phyloP scores from a whole-genome alignment of 2,888 invertebrate species.

The Brenthis ino region DNA sequence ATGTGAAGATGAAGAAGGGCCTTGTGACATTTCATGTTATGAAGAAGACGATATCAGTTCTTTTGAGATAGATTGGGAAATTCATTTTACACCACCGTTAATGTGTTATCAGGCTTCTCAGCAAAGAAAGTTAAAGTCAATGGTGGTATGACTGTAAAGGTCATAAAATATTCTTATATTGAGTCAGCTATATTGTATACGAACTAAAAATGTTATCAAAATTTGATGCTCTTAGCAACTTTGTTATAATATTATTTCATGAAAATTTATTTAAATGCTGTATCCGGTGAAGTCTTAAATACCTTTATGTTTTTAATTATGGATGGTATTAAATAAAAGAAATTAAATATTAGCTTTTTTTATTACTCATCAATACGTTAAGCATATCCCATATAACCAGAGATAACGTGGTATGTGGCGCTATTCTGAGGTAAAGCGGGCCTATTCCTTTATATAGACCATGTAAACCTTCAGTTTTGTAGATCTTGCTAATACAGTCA shows the following conservation, averaged over 20 bases:
- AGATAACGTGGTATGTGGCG: slow-evolving; percentile 90
- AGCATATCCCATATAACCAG: slow-evolving; percentile 88
- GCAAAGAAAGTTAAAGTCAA: background rate
- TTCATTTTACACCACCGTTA: slow-evolving; percentile 66
- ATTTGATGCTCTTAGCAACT: no score
- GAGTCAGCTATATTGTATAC: no score
- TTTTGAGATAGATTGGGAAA: slow-evolving; percentile 68
- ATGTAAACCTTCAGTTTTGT: slow-evolving; percentile 87
- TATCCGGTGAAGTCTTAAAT: background rate
- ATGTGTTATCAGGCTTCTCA: slow-evolving; percentile 18
- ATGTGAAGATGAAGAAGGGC: slow-evolving; percentile 38
- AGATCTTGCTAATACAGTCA: slow-evolving; percentile 90
- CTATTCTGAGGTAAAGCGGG: slow-evolving; percentile 88
- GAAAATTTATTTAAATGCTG: background rate
- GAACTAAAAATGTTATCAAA: no score
- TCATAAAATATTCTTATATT: background rate
- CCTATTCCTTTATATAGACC: slow-evolving; percentile 91
- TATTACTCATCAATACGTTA: slow-evolving; percentile 63
- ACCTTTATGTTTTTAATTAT: background rate
- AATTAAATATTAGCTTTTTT: slow-evolving; percentile 45
- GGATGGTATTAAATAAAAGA: slow-evolving; percentile 24
- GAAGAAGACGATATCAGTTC: slow-evolving; percentile 56
- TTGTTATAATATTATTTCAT: background rate
- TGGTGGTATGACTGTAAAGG: background rate
- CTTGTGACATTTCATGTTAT: slow-evolving; percentile 52